A percentile compares a stretch with the other conserved stretches of the same genome.
These are phyloP conservation scores for Neodiprion virginianus DNA, from an alignment of 1,140 invertebrate genomes.

Conservation along the genomic window DNA sequence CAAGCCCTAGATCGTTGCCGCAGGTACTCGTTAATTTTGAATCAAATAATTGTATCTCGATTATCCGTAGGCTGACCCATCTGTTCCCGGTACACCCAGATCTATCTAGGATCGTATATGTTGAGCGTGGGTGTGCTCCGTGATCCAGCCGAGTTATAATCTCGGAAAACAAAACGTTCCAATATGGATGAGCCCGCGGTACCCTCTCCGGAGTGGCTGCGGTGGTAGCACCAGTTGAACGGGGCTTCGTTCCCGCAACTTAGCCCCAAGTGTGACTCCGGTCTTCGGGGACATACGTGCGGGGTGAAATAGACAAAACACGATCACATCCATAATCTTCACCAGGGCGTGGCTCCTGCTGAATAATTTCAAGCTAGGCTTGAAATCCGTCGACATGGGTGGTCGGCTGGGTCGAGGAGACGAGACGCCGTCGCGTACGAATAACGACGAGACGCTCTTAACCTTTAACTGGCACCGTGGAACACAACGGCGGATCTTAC, in stretches of 20 bases:
- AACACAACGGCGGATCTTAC: not conserved
- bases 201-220: no score
- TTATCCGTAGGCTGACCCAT: not conserved
- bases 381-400: slow-evolving; percentile 3
- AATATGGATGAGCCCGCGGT: not conserved
- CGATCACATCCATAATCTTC: slow-evolving; percentile 2
- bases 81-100: not conserved
- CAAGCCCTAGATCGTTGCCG: not conserved
- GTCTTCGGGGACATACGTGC: not conserved
- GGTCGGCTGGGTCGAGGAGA: not conserved
- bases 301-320: slow-evolving; percentile 7
- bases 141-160: not conserved
- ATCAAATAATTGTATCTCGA: not conserved
- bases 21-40: not conserved
- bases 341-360: not conserved
- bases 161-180: not conserved
- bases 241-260: no score
- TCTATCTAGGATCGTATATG: not conserved
- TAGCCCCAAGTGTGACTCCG: not conserved
- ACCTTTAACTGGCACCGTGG: not conserved
- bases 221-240: no score
- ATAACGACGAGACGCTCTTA: not conserved
- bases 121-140: not conserved
- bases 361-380: slow-evolving; percentile 3
- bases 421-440: not conserved